Evolutionary conservation across 2,113 vertebrate genomes (phyloP).

Genomic region (Notarius quadriscutis): DNA sequence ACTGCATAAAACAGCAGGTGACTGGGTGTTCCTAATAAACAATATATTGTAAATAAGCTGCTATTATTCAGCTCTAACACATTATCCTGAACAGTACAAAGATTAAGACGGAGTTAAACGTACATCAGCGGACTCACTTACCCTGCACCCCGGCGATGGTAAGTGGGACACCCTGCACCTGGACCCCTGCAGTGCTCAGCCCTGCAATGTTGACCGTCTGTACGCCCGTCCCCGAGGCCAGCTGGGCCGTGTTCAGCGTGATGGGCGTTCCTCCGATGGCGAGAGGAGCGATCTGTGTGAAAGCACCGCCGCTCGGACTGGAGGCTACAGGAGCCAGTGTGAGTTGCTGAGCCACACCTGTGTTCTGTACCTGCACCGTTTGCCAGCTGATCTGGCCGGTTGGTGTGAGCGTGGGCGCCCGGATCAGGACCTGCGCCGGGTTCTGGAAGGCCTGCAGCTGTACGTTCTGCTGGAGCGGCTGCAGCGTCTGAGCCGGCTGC

Average conservation of each 20-base stretch:
- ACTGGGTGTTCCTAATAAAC: too few species aligned
- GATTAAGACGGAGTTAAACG: neutral
- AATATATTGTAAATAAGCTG: too few species aligned
- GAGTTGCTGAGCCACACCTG: slow-evolving; percentile 88
- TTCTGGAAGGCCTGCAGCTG: slow-evolving; percentile 90
- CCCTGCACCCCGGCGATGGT: slow-evolving; percentile 95
- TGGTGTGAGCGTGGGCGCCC: slow-evolving; percentile 92
- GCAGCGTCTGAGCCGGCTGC: slow-evolving; percentile 77
- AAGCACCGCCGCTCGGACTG: slow-evolving; percentile 74
- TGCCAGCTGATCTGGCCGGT: slow-evolving; percentile 98
- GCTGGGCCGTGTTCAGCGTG: slow-evolving; percentile 91
- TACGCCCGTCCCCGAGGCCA: slow-evolving; percentile 92
- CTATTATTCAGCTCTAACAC: too few species aligned
- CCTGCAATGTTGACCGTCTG: slow-evolving; percentile 97
- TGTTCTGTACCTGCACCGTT: slow-evolving; percentile 92
- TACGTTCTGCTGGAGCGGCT: slow-evolving; percentile 78
- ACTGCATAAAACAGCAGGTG: too few species aligned
- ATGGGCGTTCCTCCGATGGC: slow-evolving; percentile 91
- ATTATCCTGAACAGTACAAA: neutral
- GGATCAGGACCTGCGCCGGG: slow-evolving; percentile 94
- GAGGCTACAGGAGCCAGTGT: slow-evolving; percentile 90
- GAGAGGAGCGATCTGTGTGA: slow-evolving; percentile 86
- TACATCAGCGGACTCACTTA: slow-evolving; percentile 65
- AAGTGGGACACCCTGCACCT: slow-evolving; percentile 95
- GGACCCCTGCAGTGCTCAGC: slow-evolving; percentile 88